Evolutionary conservation across 2,888 invertebrate genomes (phyloP).

Genomic region (Piscicola geometra): DNA sequence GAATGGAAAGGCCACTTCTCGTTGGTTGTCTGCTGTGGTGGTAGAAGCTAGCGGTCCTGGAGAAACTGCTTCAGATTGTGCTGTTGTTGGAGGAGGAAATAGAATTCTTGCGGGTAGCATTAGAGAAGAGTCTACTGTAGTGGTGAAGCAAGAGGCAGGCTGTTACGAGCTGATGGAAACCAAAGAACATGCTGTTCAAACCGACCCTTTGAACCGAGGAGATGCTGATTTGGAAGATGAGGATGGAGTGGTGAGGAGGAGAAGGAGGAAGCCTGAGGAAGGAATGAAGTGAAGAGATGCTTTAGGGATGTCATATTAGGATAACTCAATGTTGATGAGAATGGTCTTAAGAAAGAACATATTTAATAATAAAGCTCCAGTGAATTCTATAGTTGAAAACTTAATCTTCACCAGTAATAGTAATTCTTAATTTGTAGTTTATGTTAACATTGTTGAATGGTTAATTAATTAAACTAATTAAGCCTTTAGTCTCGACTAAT

Average conservation of each 20-base stretch:
- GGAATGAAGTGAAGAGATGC: too few relatives aligned
- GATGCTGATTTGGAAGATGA: not conserved
- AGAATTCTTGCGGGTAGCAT: not conserved
- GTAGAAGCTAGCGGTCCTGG: not conserved
- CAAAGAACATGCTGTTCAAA: slow-evolving; percentile 13
- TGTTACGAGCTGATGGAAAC: slow-evolving; percentile 20
- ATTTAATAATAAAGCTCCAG: too few relatives aligned
- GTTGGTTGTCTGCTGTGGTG: slow-evolving; percentile 21
- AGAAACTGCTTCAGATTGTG: not conserved
- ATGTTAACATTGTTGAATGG: too few relatives aligned
- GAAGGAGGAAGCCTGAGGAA: slow-evolving; percentile 18
- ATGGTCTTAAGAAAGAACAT: too few relatives aligned
- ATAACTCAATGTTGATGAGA: too few relatives aligned
- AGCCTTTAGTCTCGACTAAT: too few relatives aligned
- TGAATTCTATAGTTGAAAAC: too few relatives aligned
- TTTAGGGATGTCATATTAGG: too few relatives aligned
- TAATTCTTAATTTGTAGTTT: too few relatives aligned
- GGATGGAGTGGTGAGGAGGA: slow-evolving; percentile 5
- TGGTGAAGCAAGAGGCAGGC: not conserved
- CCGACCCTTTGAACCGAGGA: not conserved
- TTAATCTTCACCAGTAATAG: too few relatives aligned
- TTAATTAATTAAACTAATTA: too few relatives aligned
- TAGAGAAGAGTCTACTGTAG: not conserved
- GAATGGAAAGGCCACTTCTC: slow-evolving; percentile 21
- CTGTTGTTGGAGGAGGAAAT: not conserved